Evolutionary conservation across 2,113 vertebrate genomes (phyloP), one percentile per base, ranked within the genome.

Genomic region (Himantopus leucocephalus): DNA sequence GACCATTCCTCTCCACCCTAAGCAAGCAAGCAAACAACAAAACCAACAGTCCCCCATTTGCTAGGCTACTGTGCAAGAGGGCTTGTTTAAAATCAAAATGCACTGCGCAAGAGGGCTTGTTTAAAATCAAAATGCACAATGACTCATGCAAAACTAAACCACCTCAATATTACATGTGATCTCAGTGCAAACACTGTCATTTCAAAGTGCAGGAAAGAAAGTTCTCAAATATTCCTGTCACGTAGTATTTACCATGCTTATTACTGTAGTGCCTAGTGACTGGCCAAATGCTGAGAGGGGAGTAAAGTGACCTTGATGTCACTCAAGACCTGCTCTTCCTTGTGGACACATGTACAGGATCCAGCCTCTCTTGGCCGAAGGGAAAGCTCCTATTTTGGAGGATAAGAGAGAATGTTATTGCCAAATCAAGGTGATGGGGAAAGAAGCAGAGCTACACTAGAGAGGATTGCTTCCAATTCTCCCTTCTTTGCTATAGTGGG

Each of bases 141-240:
- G 96, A 95, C 53, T 96, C 91, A 91, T 15, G 29, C 92, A 73
- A 76, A 96, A 87, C 66, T 24, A 64, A 89, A 78, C 34, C 80
- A 72, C 84, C 74, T 95, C 10, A 11, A 41, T 76, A 55, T 50
- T 62, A 58, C 32, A 63, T 5, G 83, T 79, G 80, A 92, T 37
- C 63, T 73, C 89, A 87, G 74, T 67, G 80, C 71, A 92, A 94
- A 90, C 58, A 68, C 68, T 81, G 70, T 45, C 70, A 82, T 79
- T 92, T 91, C 73, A 37, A 94, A 94, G 50, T 56, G 66, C 83
- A 93, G 86, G 39, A 53, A 48, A 64, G 48, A 94, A 29, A 77
- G 34, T 32, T 85, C 66, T 94, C 91, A 88, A 78, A 30, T 68
- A 64, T 75, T 91, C 53, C 80, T 87, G 77, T 75, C 85, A 68